Evolutionary conservation across 2,797 vertebrate species (phyloP), one percentile per base, ranked within the genome.

Genomic region (Acanthurus lineatus): DNA sequence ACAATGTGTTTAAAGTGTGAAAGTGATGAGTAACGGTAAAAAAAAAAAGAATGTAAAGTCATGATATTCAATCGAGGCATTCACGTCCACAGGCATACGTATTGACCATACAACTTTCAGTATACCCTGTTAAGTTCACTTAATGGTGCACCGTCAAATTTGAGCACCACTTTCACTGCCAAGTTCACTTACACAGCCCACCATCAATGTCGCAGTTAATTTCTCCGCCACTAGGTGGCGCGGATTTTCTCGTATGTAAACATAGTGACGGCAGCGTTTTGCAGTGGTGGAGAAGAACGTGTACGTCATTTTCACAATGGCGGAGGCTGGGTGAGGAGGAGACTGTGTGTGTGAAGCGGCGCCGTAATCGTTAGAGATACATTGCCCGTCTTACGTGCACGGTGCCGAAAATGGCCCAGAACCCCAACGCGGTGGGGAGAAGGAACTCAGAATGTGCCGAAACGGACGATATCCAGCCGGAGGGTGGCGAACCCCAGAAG

Each of bases 231-330:
- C 57, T 73, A 40, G 93, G 86, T n/a, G 94, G 94, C 93, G 94
- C 90, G 76, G 92, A 86, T 91, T 79, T 16, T 32, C 94, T 86
- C 63, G 86, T 70, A 92, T 94, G 94, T 95, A 95, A 94, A 93
- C 94, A 93, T 66, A 94, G 93, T 95, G 95, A 95, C 95, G 93
- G 89, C 89, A 94, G 93, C 92, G 90, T 89, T 94, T 93, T 95
- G 92, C 95, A 93, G 94, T 93, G 92, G 89, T 94, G 90, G 94
- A 93, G 94, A 95, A 95, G 95, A 95, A 95, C 92, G 92, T 82
- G 88, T 93, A 96, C 95, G 95, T 96, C 95, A 96, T 94, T 95
- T 93, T 93, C 95, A 96, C 93, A 95, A 96, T 96, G 95, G 95
- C 95, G 95, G 95, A 95, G 95, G 93, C 93, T 92, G 95, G 95